Conservation (phyloP, 2,113 vertebrate species). For the Paramormyrops kingsleyae region DNA sequence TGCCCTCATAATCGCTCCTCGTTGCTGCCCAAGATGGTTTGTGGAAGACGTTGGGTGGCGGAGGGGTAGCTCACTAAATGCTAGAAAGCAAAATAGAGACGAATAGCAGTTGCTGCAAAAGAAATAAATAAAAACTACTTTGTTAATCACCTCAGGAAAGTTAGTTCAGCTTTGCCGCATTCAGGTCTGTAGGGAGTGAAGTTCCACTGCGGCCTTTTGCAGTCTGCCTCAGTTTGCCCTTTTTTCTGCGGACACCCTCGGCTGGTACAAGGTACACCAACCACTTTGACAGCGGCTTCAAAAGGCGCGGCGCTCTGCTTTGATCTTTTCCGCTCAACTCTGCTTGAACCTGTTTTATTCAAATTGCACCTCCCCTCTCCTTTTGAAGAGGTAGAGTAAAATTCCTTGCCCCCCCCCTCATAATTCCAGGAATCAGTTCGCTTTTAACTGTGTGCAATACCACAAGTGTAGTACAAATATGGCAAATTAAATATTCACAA, state of each 20-base stretch:
- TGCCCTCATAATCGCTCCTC: not conserved
- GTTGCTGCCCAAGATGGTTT: not conserved
- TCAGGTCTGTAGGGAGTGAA: not conserved
- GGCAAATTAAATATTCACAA: constrained; percentile 63
- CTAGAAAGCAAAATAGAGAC: not conserved
- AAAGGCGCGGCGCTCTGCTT: not conserved
- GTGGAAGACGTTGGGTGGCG: not conserved
- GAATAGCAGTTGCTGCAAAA: not conserved
- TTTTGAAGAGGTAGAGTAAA: constrained; percentile 19
- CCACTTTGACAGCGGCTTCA: not conserved
- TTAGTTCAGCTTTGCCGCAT: not conserved
- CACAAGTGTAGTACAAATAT: constrained; percentile 53
- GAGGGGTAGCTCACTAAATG: not conserved
- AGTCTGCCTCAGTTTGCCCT: not conserved
- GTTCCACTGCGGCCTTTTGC: not conserved
- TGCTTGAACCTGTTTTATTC: constrained; percentile 16
- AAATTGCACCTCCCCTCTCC: constrained; percentile 2
- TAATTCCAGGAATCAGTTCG: constrained; percentile 51
- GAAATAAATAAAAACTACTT: not conserved
- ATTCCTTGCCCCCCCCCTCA: constrained; percentile 47
- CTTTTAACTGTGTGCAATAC: constrained; percentile 38
- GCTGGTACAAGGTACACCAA: not conserved
- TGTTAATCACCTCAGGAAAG: not conserved
- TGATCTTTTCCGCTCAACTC: constrained; percentile 13
- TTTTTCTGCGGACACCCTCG: not conserved